These are phyloP conservation scores for Synergus japonicus DNA, from an alignment of 2,888 invertebrate genomes.

Conservation along the genomic window DNA sequence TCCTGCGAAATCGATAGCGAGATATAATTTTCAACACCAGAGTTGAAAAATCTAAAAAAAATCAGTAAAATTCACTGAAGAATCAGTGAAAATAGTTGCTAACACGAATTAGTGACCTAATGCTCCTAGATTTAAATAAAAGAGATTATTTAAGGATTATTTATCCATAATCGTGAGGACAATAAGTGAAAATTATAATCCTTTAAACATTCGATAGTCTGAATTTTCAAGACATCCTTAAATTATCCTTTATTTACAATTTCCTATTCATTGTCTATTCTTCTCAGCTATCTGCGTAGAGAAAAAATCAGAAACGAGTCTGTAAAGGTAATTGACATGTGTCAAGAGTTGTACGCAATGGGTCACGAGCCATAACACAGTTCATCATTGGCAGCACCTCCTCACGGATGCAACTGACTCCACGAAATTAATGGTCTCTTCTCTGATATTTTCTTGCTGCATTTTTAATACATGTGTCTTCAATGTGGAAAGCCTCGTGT, in stretches of 20 bases:
- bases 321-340: constrained; percentile 57
- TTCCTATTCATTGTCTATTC: constrained; percentile 52
- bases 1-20: too few relatives aligned
- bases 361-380: constrained; percentile 64
- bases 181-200: background rate
- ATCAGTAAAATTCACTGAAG: too few relatives aligned
- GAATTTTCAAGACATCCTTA: background rate
- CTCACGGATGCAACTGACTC: constrained; percentile 61
- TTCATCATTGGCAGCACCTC: constrained; percentile 63
- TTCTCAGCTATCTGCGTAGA: constrained; percentile 51
- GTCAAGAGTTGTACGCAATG: constrained; percentile 59
- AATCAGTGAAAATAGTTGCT: too few relatives aligned
- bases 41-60: too few relatives aligned
- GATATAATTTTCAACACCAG: too few relatives aligned
- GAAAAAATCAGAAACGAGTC: constrained; percentile 55
- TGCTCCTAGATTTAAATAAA: too few relatives aligned
- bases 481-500: constrained; percentile 22
- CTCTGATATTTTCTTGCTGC: constrained; percentile 56
- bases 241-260: constrained; percentile 57
- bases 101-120: too few relatives aligned
- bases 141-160: too few relatives aligned
- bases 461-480: constrained; percentile 52
- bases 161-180: background rate
- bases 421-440: constrained; percentile 62
- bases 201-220: background rate